A percentile compares a stretch with the other conserved stretches of the same genome.
phyloP scores from a whole-genome alignment of 2,113 vertebrate genomes.

The Aplodontia rufa region DNA sequence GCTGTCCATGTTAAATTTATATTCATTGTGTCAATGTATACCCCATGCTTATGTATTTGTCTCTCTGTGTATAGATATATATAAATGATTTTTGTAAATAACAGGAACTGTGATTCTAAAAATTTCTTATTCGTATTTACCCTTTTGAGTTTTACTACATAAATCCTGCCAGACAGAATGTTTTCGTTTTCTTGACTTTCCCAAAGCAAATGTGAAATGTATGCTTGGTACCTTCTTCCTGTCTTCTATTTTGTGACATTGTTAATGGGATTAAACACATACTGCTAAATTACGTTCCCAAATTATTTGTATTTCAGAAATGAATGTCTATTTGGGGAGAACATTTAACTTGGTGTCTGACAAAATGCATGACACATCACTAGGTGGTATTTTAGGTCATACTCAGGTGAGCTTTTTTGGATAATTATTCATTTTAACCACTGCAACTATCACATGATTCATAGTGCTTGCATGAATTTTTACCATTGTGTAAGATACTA shows the following conservation, averaged over 20 bases:
- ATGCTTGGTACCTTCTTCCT: background rate
- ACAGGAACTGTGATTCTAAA: background rate
- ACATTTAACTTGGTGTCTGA: background rate
- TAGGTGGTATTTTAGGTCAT: background rate
- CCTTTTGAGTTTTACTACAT: background rate
- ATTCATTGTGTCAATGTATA: background rate
- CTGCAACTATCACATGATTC: background rate
- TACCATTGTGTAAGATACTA: background rate
- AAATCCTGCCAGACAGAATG: background rate
- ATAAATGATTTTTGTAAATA: background rate
- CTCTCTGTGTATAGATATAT: background rate
- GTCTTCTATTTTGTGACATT: background rate
- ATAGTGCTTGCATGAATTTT: background rate
- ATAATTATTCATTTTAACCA: background rate
- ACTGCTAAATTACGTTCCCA: background rate
- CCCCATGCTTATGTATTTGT: background rate
- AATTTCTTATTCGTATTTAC: background rate
- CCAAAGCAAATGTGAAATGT: background rate
- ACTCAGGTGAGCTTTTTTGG: background rate
- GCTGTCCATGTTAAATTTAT: background rate
- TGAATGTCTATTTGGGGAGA: background rate
- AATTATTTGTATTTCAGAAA: constrained; percentile 5
- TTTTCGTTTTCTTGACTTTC: background rate
- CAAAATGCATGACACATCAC: background rate
- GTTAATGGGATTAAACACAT: background rate